Conservation (phyloP, 2,113 vertebrate species). For the Steatornis caripensis region DNA sequence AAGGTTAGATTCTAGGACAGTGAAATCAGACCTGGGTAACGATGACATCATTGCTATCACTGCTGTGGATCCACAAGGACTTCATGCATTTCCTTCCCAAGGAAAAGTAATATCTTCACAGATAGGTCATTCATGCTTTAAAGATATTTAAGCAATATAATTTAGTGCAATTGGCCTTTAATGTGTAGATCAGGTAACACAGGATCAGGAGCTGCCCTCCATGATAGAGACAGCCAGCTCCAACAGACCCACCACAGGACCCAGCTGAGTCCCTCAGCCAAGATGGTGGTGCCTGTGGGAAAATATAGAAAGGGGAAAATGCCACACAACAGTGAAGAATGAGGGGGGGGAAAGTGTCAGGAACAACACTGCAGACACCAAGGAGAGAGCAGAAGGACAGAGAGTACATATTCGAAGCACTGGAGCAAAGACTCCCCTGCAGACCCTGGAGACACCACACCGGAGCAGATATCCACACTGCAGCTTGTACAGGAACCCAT, state of each 20-base stretch:
- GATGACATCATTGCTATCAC: neutral
- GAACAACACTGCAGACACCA: neutral
- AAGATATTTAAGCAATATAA: neutral
- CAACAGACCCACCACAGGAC: rapidly evolving
- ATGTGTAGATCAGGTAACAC: neutral
- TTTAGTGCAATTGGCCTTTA: neutral
- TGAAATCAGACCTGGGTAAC: neutral
- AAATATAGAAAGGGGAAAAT: neutral
- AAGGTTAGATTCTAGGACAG: neutral
- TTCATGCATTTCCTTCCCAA: neutral
- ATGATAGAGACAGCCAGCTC: neutral
- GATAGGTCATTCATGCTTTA: neutral
- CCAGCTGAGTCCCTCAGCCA: neutral
- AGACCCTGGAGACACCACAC: neutral
- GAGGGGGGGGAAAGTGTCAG: neutral
- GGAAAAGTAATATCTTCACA: neutral
- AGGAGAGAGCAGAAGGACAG: neutral
- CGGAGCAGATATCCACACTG: neutral
- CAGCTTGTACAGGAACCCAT: neutral
- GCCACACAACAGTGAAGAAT: neutral
- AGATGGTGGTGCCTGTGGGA: neutral
- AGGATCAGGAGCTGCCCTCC: neutral
- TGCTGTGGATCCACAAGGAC: neutral
- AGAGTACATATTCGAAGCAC: neutral
- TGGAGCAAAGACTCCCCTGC: neutral